These are phyloP conservation scores for Colostygia pectinataria DNA, from an alignment of 2,888 invertebrate species.

Conservation along the genomic window DNA sequence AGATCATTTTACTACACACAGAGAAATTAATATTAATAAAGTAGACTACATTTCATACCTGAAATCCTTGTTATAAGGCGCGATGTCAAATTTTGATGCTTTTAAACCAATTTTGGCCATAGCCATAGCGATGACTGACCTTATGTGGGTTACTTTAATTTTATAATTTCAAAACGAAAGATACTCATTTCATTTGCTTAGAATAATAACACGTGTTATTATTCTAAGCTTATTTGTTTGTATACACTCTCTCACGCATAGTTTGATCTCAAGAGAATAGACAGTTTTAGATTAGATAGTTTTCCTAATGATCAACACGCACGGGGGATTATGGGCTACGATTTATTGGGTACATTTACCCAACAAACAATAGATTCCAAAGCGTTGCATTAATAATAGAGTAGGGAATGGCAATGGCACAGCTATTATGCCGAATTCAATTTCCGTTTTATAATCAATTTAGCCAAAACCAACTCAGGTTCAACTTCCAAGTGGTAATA, in stretches of 20 bases:
- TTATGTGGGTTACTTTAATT: too few relatives aligned
- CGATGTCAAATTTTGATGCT: too few relatives aligned
- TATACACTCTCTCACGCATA: neutral
- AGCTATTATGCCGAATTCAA: constrained; percentile 17
- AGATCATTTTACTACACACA: too few relatives aligned
- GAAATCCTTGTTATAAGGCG: too few relatives aligned
- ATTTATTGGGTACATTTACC: constrained; percentile 24
- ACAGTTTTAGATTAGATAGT: constrained; percentile 7
- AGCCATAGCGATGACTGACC: too few relatives aligned
- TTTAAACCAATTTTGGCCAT: too few relatives aligned
- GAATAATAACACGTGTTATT: too few relatives aligned
- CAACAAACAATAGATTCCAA: constrained; percentile 24
- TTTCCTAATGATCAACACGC: constrained; percentile 16
- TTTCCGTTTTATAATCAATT: constrained; percentile 15
- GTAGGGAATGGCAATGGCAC: constrained; percentile 3
- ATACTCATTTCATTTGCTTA: neutral
- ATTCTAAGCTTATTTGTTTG: too few relatives aligned
- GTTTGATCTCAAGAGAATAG: constrained; percentile 7
- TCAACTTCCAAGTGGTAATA: constrained; percentile 1
- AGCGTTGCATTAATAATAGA: constrained; percentile 15
- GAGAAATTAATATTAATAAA: too few relatives aligned
- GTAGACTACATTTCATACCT: too few relatives aligned
- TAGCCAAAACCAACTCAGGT: constrained; percentile 4
- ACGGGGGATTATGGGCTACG: constrained; percentile 11
- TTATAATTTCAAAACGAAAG: too few relatives aligned